Evolutionary conservation across 2,797 vertebrate species (phyloP), one percentile per base, ranked within the genome.

Genomic region (Rhinogobio ventralis): DNA sequence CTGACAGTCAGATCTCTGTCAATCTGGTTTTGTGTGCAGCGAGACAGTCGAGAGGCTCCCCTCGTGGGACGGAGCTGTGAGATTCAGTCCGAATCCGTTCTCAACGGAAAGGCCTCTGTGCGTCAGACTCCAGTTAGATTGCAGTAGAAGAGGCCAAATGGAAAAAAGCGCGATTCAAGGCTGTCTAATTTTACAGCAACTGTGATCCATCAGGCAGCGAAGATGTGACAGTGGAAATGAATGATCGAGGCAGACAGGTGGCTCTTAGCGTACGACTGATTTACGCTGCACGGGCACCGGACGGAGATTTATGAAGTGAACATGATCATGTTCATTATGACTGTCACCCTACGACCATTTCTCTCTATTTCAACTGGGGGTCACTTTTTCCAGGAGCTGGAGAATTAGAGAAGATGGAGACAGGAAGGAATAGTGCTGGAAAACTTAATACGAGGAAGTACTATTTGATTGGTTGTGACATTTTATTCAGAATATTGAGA

Each of bases 161-260:
- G 96, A 96, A 97, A 98, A 96, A 96, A 98, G 98, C 97, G 96
- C 97, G 96, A 99, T 99, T 99, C 98, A 98, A 98, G 96, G 97
- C 98, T 99, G 98, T 99, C 97, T 99, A 98, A 99, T 99, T 98
- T 97, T 97, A 96, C 96, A 96, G 97, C 96, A 97, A 97, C 96
- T 97, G 97, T 96, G 97, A 99, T 99, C 97, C 97, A 99, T 99
- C 98, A 99, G 97, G 95, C 96, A 94, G 95, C 95, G 95, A 96
- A 96, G 96, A 97, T 97, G 95, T 98, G 97, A 98, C 98, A 97
- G 97, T 97, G 96, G 97, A 96, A 97, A 98, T 99, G 97, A 99
- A 96, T 98, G 97, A 98, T 99, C 96, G 97, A 98, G 97, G 98
- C 97, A 97, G 97, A 99, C 98, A 99, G 97, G 97, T 99, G 97